Base-by-base conservation (phyloP, 2,888 invertebrate species). In the Netelia melanura region DNA sequence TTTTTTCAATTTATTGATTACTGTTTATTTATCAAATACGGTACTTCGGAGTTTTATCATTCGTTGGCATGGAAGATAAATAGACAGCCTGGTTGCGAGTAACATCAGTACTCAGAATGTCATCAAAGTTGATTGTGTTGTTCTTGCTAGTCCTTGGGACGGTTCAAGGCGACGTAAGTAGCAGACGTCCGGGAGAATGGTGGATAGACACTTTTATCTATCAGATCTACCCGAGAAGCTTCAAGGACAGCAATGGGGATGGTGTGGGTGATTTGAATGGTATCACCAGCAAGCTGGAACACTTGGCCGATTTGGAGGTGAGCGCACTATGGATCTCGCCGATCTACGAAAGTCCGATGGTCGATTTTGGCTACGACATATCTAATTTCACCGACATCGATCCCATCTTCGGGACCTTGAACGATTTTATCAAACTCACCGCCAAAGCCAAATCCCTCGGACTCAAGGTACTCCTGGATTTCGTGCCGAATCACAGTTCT, bases 181-280 rank as follows among this genome's bases (percentile, higher is more conserved):
- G 64, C 38, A 84, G 81, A 38, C 78, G 65, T 2, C 11, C 74
- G 14, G 84, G 75, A 21, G 96, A 97, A 87, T 99, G 98, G 98
- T 98, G 97, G 97, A 95, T 97, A 91, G 96, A 96, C 67, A 96
- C 96, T 1, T 95, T 96, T 10, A 95, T 98, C 72, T 99, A 99
- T 94, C 98, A 98, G 94, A 96, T 98, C 72, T 97, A 98, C 92
- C 97, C 98, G 0, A 95, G 97, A 70, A 97, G 98, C 0, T 98
- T 98, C 94, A 96, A 96, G 92, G 99, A 99, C 93, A 96, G 96
- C 14, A 95, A 98, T 92, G 96, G 90, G 1, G 92, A 93, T 58
- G 89, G 89, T 3, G 87, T 92, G 10, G 92, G 92, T 0, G 92
- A 92, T 44, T 82, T 92, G 38, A 90, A 90, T 3, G 94, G 94